Percentiles rank a stretch among this genome's conserved stretches.
Evolutionary conservation across 2,888 invertebrate genomes (phyloP).

Genomic region (Hemicrepidius hirtus): DNA sequence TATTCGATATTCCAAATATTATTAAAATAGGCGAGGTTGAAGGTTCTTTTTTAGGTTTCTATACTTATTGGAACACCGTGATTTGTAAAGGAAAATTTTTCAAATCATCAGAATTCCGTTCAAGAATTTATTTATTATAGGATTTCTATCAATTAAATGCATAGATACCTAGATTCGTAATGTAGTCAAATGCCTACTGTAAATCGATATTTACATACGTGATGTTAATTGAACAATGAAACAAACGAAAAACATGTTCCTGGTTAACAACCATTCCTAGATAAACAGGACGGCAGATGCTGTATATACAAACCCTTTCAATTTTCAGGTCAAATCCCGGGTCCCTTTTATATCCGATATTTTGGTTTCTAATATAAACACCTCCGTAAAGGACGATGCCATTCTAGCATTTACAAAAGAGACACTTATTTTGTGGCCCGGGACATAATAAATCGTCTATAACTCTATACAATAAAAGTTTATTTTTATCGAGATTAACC

Average conservation of each 20-base stretch:
- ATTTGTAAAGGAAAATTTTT: too few relatives aligned
- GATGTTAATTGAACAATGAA: background rate
- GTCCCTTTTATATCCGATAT: constrained; percentile 46
- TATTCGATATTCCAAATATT: too few relatives aligned
- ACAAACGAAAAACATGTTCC: constrained; percentile 3
- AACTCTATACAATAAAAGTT: constrained; percentile 37
- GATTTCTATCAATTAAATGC: too few relatives aligned
- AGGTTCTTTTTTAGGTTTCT: too few relatives aligned
- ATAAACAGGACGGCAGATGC: constrained; percentile 44
- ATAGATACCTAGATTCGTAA: too few relatives aligned
- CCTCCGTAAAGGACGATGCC: constrained; percentile 34
- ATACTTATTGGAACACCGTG: too few relatives aligned
- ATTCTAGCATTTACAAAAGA: constrained; percentile 42
- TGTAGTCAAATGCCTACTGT: too few relatives aligned
- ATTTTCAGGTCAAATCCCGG: constrained; percentile 48
- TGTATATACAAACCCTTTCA: constrained; percentile 47
- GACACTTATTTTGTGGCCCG: constrained; percentile 43
- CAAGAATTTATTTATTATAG: too few relatives aligned
- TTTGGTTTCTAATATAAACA: constrained; percentile 53
- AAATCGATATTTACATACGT: too few relatives aligned
- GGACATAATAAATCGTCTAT: constrained; percentile 36
- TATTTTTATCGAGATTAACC: constrained; percentile 37
- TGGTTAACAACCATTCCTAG: constrained; percentile 18
- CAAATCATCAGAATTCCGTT: too few relatives aligned
- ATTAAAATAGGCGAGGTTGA: too few relatives aligned